Percentiles rank a stretch among this genome's conserved stretches.
These are phyloP conservation scores for Drosophila auraria DNA, from an alignment of 1,140 invertebrate species.

Conservation along the genomic window DNA sequence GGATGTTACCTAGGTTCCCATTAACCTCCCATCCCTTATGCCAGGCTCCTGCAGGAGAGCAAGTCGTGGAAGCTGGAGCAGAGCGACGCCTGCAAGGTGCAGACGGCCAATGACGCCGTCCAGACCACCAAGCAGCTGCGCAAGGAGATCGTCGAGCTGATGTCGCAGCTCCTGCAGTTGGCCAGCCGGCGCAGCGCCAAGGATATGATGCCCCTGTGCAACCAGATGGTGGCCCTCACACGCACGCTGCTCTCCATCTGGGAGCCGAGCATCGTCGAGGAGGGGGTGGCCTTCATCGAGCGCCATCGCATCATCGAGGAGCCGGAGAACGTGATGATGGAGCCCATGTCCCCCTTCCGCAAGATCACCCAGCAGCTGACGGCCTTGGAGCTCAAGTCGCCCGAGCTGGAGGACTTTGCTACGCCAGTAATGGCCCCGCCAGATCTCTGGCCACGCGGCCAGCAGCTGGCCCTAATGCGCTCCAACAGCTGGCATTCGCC, in stretches of 20 bases:
- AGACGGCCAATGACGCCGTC: conserved; percentile 92
- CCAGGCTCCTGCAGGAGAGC: conserved; percentile 91
- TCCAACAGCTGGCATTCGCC: conserved; percentile 80
- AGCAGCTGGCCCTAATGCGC: conserved; percentile 67
- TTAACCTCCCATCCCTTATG: background rate
- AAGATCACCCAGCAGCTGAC: conserved; percentile 91
- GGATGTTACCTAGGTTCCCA: too few relatives aligned
- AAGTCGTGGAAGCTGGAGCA: conserved; percentile 89
- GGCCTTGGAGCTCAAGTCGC: conserved; percentile 89
- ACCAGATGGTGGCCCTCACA: conserved; percentile 92
- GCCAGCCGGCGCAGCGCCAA: conserved; percentile 90
- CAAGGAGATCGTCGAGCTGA: conserved; percentile 92
- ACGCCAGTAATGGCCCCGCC: conserved; percentile 89
- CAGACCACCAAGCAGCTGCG: conserved; percentile 91
- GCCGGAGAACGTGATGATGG: conserved; percentile 79
- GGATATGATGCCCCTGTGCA: conserved; percentile 91
- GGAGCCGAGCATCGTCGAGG: conserved; percentile 93
- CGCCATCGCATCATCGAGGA: conserved; percentile 87
- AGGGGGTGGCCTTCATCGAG: conserved; percentile 93
- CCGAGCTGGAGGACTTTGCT: conserved; percentile 90
- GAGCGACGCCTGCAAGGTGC: conserved; percentile 88
- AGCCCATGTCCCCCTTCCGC: conserved; percentile 90
- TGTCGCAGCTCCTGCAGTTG: conserved; percentile 90
- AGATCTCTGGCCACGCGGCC: conserved; percentile 87
- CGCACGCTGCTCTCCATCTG: conserved; percentile 92